phyloP scores from a whole-genome alignment of 2,113 vertebrate species.

The Anoura caudifer region DNA sequence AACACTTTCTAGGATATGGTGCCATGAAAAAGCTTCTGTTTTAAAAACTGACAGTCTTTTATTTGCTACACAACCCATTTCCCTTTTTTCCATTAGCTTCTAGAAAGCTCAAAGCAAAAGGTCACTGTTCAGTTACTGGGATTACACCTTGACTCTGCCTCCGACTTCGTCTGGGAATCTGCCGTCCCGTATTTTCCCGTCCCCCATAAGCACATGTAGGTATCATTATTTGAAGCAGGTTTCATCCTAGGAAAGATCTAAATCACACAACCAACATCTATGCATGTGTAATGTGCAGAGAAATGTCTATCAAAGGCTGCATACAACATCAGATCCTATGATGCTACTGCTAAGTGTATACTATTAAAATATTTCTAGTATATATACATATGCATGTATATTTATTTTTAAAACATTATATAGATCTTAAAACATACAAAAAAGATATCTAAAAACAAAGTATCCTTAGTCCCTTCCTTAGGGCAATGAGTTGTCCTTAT shows the following conservation, averaged over 20 bases:
- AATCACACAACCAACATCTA: background rate
- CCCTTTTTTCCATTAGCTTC: background rate
- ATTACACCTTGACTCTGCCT: background rate
- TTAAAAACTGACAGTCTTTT: background rate
- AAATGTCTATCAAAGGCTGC: background rate
- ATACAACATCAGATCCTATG: background rate
- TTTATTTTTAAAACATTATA: background rate
- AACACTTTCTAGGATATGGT: background rate
- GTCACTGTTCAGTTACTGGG: background rate
- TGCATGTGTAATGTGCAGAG: background rate
- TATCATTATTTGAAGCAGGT: slow-evolving; percentile 1
- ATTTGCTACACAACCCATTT: background rate
- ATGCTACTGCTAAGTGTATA: background rate
- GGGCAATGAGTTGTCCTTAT: background rate
- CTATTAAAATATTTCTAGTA: background rate
- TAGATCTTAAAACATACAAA: background rate
- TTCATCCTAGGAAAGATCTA: background rate
- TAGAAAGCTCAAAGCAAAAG: slow-evolving; percentile 37
- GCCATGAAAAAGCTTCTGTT: background rate
- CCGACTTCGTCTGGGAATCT: background rate
- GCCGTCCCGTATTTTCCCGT: background rate
- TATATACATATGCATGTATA: background rate
- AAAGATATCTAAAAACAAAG: background rate
- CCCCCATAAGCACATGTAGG: background rate
- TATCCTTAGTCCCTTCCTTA: slow-evolving; percentile 1